phyloP scores from a whole-genome alignment of 2,888 invertebrate genomes.

The Bunonema sp. region DNA sequence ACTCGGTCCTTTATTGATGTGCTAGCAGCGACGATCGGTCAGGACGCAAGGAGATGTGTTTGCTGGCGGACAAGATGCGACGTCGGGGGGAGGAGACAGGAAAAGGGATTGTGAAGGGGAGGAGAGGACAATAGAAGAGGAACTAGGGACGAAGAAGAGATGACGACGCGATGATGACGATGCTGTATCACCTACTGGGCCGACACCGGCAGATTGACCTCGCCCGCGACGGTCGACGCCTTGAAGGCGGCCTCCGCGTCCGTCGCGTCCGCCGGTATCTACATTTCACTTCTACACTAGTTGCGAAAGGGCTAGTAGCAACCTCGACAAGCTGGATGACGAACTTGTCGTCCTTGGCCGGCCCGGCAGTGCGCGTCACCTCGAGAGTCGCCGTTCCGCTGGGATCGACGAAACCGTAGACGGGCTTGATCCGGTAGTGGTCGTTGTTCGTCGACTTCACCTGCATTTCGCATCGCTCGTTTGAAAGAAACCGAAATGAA shows the following conservation, averaged over 20 bases:
- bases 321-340: slow-evolving; percentile 21
- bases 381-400: slow-evolving; percentile 13
- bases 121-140: too few species aligned
- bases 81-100: too few species aligned
- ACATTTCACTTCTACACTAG: slow-evolving; percentile 1
- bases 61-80: too few species aligned
- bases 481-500: too few species aligned
- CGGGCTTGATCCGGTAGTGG: slow-evolving; percentile 18
- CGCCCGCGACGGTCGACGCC: slow-evolving; percentile 18
- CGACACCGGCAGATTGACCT: slow-evolving; percentile 13
- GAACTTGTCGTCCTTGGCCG: slow-evolving; percentile 18
- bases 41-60: too few species aligned
- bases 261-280: slow-evolving; percentile 17
- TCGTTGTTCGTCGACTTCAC: slow-evolving; percentile 21
- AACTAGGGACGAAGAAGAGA: too few species aligned
- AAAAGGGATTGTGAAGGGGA: too few species aligned
- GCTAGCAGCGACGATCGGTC: too few species aligned
- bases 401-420: slow-evolving; percentile 22
- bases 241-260: slow-evolving; percentile 23
- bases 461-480: too few species aligned
- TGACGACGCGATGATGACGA: too few species aligned
- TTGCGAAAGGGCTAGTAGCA: not conserved
- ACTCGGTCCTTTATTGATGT: too few species aligned
- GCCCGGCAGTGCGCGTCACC: slow-evolving; percentile 12
- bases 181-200: slow-evolving; percentile 9